Base-by-base conservation (phyloP, 2,888 invertebrate species). In the Pachliopta kotzebuea region DNA sequence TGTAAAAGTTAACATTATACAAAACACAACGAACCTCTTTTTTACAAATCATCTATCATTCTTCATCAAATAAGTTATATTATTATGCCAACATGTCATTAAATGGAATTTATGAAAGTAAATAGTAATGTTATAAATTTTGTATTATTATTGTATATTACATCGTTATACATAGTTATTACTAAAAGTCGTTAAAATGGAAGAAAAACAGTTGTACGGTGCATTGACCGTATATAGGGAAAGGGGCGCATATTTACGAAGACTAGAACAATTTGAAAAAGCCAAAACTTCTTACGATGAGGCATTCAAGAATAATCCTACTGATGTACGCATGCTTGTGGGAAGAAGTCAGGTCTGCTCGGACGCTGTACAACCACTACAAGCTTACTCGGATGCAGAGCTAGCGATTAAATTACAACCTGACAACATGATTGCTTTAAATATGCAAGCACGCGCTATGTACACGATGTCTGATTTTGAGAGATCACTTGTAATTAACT, bases 381-480 rank as follows among this genome's bases (percentile, higher is more conserved):
- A 90, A 68, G 90, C 91, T 0, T 90, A 81, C 66, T 74, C 85
- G 1, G 89, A 90, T 69, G 91, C 91, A 0, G 89, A 90, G 69
- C 70, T 87, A 29, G 91, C 91, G 1, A 83, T 90, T 29, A 83
- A 85, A 68, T 75, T 90, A 17, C 86, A 85, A 68, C 90, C 91
- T 1, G 71, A 67, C 0, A 90, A 88, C 69, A 89, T 90, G 88
- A 84, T 78, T 29, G 90, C 91, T 1, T 79, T 82, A 21, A 88
- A 88, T 68, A 88, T 90, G 89, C 90, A 90, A 70, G 80, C 90
- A 1, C 83, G 88, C 1, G 91, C 90, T 21, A 79, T 90, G 81
- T 90, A 91, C 70, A 86, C 89, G 11, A 87, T 90, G 88, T 85
- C 87, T 0, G 89, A 91, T 69, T 91, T 90, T 66, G 91, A 91